Base-by-base conservation (phyloP, 1,140 invertebrate species). In the Heliothis virescens region DNA sequence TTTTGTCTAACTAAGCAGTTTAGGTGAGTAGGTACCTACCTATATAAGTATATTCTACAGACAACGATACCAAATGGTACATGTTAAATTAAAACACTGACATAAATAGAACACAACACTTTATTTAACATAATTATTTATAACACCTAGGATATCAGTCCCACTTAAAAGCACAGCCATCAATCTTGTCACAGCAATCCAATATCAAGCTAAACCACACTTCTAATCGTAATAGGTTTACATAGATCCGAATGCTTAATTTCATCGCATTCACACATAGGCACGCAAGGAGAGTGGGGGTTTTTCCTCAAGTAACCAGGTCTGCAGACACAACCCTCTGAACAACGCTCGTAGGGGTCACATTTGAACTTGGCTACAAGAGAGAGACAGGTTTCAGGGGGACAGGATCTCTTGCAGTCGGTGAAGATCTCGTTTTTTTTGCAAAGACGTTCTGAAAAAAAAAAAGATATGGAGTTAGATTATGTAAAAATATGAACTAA, bases 361-460 rank as follows among this genome's bases (percentile, higher is more conserved):
- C 79, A 81, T 18, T 74, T 26, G 26, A 57, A 72, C 9, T 5
- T 34, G 0, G 75, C 18, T 2, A 65, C 59, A 0, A 82, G 4
- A 2, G 69, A 72, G 2, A 53, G 16, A 41, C 80, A 82, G 0
- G n/a, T 60, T 13, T 82, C 76, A 5, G 69, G 75, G 2, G 69
- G 75, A 47, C 80, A 82, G 0, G 60, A 62, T 18, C 5, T 12
- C 15, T 76, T 79, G 55, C 57, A 69, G 16, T 47, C 53, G 15
- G 50, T 65, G 50, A 55, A 82, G 2, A 71, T 60, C 62, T 82
- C 81, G 15, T 82, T 75, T 26, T 50, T 52, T 0, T 18, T 55
- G 57, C 72, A 75, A 16, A 16, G 15, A 7, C 4, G 13, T 62
- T 62, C 60, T 62, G 29, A n/a, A 57, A 34, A 62, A 34, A 26